Percentiles rank a stretch among this genome's conserved stretches.
Conservation (phyloP, 2,888 invertebrate species). For the Nephrotoma flavescens region DNA sequence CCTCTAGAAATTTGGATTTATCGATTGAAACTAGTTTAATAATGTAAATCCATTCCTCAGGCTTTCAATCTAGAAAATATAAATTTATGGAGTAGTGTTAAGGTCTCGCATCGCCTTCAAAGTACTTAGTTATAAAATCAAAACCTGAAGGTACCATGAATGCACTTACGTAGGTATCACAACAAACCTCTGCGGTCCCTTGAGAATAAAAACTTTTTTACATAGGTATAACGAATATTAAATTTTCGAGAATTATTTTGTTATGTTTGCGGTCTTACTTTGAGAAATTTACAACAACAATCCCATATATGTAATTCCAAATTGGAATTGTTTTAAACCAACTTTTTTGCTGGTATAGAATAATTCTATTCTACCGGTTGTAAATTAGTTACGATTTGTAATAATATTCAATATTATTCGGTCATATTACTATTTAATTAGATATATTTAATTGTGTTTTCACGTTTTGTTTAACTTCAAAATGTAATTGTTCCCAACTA, state of each 20-base stretch:
- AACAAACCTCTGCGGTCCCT: background rate
- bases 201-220: background rate
- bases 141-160: background rate
- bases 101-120: background rate
- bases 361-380: too few species aligned
- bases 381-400: too few species aligned
- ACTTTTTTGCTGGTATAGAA: too few species aligned
- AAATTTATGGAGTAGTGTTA: background rate
- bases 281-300: too few species aligned
- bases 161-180: background rate
- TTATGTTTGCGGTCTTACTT: too few species aligned
- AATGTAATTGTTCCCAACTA: too few species aligned
- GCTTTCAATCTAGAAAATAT: background rate
- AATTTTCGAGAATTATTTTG: background rate
- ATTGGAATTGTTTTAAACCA: too few species aligned
- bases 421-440: too few species aligned
- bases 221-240: background rate
- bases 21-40: background rate
- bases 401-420: too few species aligned
- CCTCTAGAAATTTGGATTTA: background rate
- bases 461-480: too few species aligned
- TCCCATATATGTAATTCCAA: too few species aligned
- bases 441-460: too few species aligned
- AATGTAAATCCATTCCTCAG: background rate
- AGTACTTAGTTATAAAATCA: background rate